phyloP scores from a whole-genome alignment of 2,113 vertebrate genomes.

The Pachyramphus minor region DNA sequence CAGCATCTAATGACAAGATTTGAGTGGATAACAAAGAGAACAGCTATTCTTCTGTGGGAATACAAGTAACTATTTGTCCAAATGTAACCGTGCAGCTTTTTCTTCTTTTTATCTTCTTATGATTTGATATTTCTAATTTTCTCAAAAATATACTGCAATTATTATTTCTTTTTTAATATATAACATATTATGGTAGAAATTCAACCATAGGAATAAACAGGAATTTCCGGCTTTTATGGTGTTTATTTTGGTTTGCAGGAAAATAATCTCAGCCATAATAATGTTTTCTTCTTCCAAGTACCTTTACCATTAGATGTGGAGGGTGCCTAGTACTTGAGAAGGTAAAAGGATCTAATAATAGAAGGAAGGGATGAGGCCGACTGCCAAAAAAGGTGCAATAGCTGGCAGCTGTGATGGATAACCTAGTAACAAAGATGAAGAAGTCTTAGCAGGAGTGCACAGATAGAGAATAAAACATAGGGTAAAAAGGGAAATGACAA shows the following conservation, averaged over 20 bases:
- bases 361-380: not conserved
- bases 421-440: conserved; percentile 53
- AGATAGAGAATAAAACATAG: conserved; percentile 9
- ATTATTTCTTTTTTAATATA: not conserved
- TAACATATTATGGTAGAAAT: not conserved
- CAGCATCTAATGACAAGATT: not conserved
- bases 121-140: not conserved
- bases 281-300: not conserved
- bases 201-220: not conserved
- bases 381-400: not conserved
- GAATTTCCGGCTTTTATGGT: not conserved
- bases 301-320: not conserved
- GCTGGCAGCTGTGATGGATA: conserved; percentile 47
- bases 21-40: not conserved
- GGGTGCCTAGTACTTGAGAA: not conserved
- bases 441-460: conserved; percentile 10
- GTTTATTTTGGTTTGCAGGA: not conserved
- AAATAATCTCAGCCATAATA: not conserved
- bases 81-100: not conserved
- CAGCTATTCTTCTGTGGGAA: not conserved
- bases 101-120: not conserved
- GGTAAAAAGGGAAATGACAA: not conserved
- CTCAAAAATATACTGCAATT: not conserved
- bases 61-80: not conserved
- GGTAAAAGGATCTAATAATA: conserved; percentile 14